Evolutionary conservation across 2,113 vertebrate species (phyloP), one percentile per base, ranked within the genome.

Genomic region (Psittacara wagleri): DNA sequence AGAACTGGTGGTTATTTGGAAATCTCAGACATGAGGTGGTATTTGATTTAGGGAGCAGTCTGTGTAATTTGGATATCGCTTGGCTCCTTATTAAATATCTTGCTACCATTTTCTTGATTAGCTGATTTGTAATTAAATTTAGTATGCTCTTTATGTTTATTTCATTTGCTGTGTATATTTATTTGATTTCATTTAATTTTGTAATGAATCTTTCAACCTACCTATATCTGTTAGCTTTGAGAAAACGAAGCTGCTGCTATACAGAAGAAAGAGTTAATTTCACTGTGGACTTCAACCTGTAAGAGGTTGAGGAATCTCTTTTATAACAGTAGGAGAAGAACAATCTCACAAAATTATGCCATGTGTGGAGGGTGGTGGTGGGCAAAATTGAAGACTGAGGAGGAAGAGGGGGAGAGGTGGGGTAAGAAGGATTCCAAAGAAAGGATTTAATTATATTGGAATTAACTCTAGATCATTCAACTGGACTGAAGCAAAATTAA

Each of bases 401-500:
- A 87, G n/a, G 49, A 90, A 90, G 73, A 86, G 29, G 64, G 93
- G 51, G 62, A 80, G 92, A 80, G 12, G 17, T 31, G 43, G 62
- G 67, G 28, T 18, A 83, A 68, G 57, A 88, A 79, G 17, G 22
- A 63, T 75, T 95, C 75, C 78, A 92, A 87, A 90, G 86, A 96
- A 94, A 96, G 55, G 91, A 96, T 97, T 97, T 96, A 90, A 96
- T 94, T 96, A 96, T 81, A 73, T 90, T 91, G 94, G 95, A 97
- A 97, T 97, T 97, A 96, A 90, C 67, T 97, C 49, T 74, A 83
- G 83, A 94, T 93, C 83, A 76, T 94, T 96, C 87, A 96, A 72
- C 59, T 87, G 69, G 70, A 84, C 84, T 88, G 91, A 93, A 96
- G 90, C 73, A 94, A 93, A 96, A 95, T 96, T 92, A 96, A 96